phyloP scores from a whole-genome alignment of 2,113 vertebrate species.

The Lipophrys pholis region DNA sequence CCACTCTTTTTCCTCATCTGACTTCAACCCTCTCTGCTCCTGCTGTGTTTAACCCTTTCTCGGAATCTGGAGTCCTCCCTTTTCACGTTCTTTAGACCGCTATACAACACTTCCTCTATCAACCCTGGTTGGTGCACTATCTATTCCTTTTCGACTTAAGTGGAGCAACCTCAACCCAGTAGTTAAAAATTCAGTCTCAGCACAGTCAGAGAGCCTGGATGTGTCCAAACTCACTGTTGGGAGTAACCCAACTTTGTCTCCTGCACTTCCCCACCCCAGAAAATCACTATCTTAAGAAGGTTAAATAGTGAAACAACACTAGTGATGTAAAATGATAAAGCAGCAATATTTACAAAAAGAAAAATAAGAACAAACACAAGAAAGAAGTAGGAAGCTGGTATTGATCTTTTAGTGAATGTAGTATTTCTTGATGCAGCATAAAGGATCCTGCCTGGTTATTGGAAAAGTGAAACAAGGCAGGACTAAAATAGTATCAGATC shows the following conservation, averaged over 20 bases:
- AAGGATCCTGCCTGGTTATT: conserved; percentile 4
- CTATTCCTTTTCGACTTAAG: too few species aligned
- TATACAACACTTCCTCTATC: too few species aligned
- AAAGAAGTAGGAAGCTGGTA: conserved; percentile 13
- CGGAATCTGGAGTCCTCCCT: too few species aligned
- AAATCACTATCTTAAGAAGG: background rate
- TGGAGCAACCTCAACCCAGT: too few species aligned
- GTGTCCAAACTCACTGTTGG: too few species aligned
- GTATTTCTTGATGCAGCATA: background rate
- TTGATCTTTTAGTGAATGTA: background rate
- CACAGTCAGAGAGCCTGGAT: too few species aligned
- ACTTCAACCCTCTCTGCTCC: too few species aligned
- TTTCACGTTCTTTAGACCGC: too few species aligned
- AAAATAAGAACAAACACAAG: background rate
- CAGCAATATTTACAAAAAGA: conserved; percentile 13
- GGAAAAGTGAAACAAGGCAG: background rate
- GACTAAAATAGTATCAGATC: conserved; percentile 12
- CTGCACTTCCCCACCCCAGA: background rate
- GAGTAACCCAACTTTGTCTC: background rate
- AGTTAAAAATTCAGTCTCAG: too few species aligned
- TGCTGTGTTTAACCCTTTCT: too few species aligned
- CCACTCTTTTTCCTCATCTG: too few species aligned
- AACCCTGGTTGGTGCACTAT: too few species aligned
- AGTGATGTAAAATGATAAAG: background rate
- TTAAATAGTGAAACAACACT: background rate